Evolutionary conservation across 2,113 vertebrate species (phyloP).

Genomic region (Lepus europaeus): DNA sequence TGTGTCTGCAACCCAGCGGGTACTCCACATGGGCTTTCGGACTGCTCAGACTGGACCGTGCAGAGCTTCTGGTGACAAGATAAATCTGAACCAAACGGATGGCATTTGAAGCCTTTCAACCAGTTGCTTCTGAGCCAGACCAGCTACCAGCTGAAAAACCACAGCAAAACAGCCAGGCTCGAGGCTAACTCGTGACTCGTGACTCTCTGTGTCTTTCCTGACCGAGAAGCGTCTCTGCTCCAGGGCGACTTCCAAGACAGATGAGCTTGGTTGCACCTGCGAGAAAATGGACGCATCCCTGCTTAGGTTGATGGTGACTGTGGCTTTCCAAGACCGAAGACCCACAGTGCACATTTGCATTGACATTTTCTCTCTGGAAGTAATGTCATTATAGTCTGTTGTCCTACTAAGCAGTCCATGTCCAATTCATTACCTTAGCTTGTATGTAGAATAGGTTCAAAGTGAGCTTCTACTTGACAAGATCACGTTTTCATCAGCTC

Average conservation of each 20-base stretch:
- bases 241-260: conserved; percentile 42
- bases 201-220: conserved; percentile 46
- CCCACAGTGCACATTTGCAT: conserved; percentile 28
- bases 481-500: conserved; percentile 54
- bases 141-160: conserved; percentile 74
- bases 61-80: conserved; percentile 65
- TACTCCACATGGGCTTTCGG: conserved; percentile 52
- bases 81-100: conserved; percentile 71
- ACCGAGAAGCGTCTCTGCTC: neutral
- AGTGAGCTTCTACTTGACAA: conserved; percentile 64
- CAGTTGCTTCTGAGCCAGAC: conserved; percentile 75
- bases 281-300: neutral
- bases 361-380: conserved; percentile 77
- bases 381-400: conserved; percentile 28
- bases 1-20: neutral
- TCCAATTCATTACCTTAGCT: conserved; percentile 61
- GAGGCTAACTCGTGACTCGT: neutral
- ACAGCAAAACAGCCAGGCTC: conserved; percentile 52
- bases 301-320: conserved; percentile 16
- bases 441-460: conserved; percentile 64
- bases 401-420: conserved; percentile 29
- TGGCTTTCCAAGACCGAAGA: conserved; percentile 58
- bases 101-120: conserved; percentile 77
- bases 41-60: conserved; percentile 64
- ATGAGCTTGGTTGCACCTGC: neutral